Evolutionary conservation across 2,888 invertebrate species (phyloP).

Genomic region (Tetheella fluctuosa): DNA sequence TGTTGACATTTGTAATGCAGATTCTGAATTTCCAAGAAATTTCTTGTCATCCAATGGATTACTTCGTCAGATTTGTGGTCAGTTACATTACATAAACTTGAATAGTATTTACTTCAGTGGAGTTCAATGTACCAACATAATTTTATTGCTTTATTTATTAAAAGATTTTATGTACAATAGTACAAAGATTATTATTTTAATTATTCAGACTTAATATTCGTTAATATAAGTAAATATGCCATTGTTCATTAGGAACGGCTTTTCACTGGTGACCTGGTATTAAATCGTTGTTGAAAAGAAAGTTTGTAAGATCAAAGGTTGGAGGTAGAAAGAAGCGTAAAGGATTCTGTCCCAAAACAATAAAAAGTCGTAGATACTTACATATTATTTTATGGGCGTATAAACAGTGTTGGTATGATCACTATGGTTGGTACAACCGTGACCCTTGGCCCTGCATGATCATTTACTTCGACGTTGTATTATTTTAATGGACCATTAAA

Average conservation of each 20-base stretch:
- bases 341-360: background rate
- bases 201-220: too few relatives aligned
- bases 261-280: too few relatives aligned
- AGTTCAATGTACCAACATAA: too few relatives aligned
- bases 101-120: too few relatives aligned
- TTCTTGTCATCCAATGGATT: background rate
- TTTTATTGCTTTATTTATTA: too few relatives aligned
- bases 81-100: too few relatives aligned
- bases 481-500: constrained; percentile 6
- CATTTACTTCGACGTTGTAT: background rate
- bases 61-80: background rate
- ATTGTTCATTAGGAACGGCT: background rate
- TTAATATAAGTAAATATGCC: background rate
- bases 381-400: background rate
- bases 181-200: too few relatives aligned
- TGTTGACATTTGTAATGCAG: too few relatives aligned
- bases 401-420: too few relatives aligned
- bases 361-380: background rate
- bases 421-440: constrained; percentile 17
- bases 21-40: too few relatives aligned
- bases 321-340: too few relatives aligned
- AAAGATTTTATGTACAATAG: too few relatives aligned
- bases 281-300: background rate
- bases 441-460: constrained; percentile 20
- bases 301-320: background rate